These are phyloP conservation scores for Myanophis thanlyinensis DNA, from an alignment of 2,113 vertebrate genomes.

Conservation along the genomic window DNA sequence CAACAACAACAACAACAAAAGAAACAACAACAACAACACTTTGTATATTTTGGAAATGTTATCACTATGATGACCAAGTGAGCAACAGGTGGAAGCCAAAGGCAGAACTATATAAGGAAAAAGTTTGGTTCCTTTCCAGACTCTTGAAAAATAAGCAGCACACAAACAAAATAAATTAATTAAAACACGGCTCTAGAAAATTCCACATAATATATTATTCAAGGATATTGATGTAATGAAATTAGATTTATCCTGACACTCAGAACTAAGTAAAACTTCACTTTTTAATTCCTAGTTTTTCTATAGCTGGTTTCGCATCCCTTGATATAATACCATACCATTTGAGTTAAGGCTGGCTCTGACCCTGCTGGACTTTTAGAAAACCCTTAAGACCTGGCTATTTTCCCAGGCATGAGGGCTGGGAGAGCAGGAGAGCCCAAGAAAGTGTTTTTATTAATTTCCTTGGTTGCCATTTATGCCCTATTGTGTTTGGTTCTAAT, in stretches of 20 bases:
- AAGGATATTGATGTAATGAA: background rate
- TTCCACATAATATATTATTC: background rate
- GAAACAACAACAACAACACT: no score
- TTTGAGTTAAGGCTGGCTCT: background rate
- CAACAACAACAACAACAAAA: no score
- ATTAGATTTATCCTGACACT: background rate
- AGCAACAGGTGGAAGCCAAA: background rate
- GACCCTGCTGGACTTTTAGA: background rate
- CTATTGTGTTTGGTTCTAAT: background rate
- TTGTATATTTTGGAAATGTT: background rate
- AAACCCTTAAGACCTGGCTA: background rate
- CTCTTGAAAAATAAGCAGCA: background rate
- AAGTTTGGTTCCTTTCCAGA: background rate
- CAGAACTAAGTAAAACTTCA: background rate
- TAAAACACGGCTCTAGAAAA: background rate
- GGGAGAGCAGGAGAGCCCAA: background rate
- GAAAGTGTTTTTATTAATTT: background rate
- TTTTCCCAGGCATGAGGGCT: background rate
- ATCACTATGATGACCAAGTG: background rate
- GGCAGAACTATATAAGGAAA: background rate
- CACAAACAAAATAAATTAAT: background rate
- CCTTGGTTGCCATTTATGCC: background rate
- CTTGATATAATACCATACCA: background rate
- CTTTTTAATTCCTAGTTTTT: slow-evolving; percentile 6
- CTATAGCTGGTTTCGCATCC: slow-evolving; percentile 6